Evolutionary conservation across 1,140 invertebrate genomes (phyloP).

Genomic region (Coenobita brevimanus): DNA sequence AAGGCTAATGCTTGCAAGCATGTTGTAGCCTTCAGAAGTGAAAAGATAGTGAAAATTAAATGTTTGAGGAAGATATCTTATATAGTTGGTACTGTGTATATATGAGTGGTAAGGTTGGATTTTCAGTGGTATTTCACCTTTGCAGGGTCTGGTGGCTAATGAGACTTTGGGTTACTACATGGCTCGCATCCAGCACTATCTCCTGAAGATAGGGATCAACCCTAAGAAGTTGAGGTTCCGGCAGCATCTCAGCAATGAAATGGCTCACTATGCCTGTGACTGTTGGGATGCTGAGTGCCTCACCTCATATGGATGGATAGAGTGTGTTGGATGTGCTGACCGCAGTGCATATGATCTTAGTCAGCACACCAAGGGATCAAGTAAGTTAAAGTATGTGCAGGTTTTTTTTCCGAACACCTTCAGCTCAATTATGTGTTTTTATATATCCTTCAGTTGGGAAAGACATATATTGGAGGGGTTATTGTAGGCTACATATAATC

Average conservation of each 20-base stretch:
- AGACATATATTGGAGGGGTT: not conserved
- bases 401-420: too few species aligned
- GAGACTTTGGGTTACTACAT: conserved; percentile 99
- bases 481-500: too few species aligned
- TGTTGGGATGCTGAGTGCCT: conserved; percentile 99
- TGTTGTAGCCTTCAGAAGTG: too few species aligned
- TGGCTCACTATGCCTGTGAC: conserved; percentile 99
- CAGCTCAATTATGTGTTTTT: not conserved
- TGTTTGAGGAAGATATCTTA: too few species aligned
- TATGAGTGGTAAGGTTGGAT: too few species aligned
- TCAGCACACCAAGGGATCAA: conserved; percentile 95
- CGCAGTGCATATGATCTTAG: conserved; percentile 97
- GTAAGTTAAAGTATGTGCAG: conserved; percentile 77
- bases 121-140: conserved; percentile 70
- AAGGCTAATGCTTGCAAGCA: too few species aligned
- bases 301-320: conserved; percentile 98
- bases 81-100: too few species aligned
- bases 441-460: not conserved
- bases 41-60: too few species aligned
- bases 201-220: conserved; percentile 92
- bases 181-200: conserved; percentile 93
- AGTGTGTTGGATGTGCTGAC: conserved; percentile 99
- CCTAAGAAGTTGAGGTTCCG: conserved; percentile 91
- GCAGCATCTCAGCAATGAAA: conserved; percentile 99
- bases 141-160: conserved; percentile 92